A percentile compares a stretch with the other conserved stretches of the same genome.
phyloP scores from a whole-genome alignment of 2,113 vertebrate genomes.

The Rhea pennata region DNA sequence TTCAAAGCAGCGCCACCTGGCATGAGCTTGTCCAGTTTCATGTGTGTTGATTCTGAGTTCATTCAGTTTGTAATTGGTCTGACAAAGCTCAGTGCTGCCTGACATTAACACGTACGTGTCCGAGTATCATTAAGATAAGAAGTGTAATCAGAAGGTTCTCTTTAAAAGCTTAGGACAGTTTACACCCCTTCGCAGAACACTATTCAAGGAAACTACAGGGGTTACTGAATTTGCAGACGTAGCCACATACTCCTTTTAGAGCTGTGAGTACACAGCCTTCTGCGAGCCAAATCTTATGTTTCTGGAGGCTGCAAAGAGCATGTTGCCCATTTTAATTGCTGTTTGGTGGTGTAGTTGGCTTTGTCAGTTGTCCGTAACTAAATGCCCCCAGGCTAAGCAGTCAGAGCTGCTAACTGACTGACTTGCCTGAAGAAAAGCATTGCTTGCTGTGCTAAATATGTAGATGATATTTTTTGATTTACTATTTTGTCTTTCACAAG shows the following conservation, averaged over 20 bases:
- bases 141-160: background rate
- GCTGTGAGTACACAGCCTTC: background rate
- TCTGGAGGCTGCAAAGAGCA: background rate
- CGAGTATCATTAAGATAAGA: slow-evolving; percentile 7
- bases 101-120: background rate
- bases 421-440: background rate
- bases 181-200: background rate
- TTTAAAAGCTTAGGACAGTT: background rate
- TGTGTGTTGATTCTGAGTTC: background rate
- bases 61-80: background rate
- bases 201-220: background rate
- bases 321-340: background rate
- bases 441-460: rapidly evolving
- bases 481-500: background rate
- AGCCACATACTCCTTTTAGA: background rate
- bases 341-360: background rate
- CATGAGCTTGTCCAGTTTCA: background rate
- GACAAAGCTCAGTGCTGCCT: background rate
- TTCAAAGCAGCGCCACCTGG: background rate
- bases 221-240: background rate
- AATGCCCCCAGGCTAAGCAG: background rate
- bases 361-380: background rate
- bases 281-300: background rate
- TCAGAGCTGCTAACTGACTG: background rate
- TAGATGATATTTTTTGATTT: background rate